Evolutionary conservation across 2,888 invertebrate species (phyloP).

Genomic region (Agonopterix alstromeriana): DNA sequence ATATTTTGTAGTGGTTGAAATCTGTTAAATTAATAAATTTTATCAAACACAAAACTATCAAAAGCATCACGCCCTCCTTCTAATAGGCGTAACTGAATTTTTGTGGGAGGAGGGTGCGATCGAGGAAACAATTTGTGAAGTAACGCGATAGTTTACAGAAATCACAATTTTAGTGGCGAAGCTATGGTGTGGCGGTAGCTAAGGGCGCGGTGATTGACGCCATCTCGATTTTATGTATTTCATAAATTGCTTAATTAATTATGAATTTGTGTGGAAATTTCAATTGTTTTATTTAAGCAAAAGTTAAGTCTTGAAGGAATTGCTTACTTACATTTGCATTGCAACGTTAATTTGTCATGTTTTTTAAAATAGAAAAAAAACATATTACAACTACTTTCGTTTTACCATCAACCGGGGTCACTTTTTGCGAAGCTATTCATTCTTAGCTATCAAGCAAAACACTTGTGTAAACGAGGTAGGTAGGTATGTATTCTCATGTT

Average conservation of each 20-base stretch:
- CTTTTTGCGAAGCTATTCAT: constrained; percentile 18
- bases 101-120: constrained; percentile 35
- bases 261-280: too few species aligned
- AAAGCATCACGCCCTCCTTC: constrained; percentile 21
- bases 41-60: constrained; percentile 2
- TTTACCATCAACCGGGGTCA: constrained; percentile 25
- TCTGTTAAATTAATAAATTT: constrained; percentile 1
- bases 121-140: constrained; percentile 44
- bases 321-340: too few species aligned
- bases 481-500: constrained; percentile 3
- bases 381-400: too few species aligned
- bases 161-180: constrained; percentile 34
- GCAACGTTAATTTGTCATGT: too few species aligned
- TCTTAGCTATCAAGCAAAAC: constrained; percentile 24
- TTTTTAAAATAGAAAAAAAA: too few species aligned
- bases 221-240: constrained; percentile 19
- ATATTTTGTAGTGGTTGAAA: constrained; percentile 2
- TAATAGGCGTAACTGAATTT: constrained; percentile 42
- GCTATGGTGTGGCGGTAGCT: constrained; percentile 17
- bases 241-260: too few species aligned
- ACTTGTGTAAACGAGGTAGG: constrained; percentile 28
- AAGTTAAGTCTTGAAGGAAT: too few species aligned
- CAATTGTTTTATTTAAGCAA: too few species aligned
- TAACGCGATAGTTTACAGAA: constrained; percentile 61
- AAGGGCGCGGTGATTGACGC: constrained; percentile 27